Base-by-base conservation (phyloP, 2,113 vertebrate species). In the Scortum barcoo region DNA sequence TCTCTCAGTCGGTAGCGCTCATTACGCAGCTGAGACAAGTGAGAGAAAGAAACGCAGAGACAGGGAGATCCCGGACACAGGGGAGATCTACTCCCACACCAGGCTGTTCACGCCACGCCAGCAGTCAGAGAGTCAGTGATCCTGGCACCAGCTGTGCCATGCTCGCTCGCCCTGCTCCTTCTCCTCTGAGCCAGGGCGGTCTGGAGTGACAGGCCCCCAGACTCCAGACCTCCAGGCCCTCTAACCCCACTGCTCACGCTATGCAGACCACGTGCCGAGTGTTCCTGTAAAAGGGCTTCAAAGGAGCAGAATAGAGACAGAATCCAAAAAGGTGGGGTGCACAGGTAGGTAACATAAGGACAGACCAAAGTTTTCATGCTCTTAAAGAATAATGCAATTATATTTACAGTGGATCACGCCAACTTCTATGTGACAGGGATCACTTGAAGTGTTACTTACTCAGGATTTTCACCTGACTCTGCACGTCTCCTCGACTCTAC, bases 81-180 rank as follows among this genome's bases (percentile, higher is more conserved):
- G 86, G 83, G 87, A 84, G 75, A 90, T 90, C 78, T 66, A 53
- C 84, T 88, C 84, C 87, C 81, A 75, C 85, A 79, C 66, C 71
- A 26, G 72, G 78, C 80, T 85, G 87, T 69, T 87, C 77, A 61
- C 58, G 83, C 72, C 78, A 70, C 20, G 65, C 81, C 73, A 63
- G 66, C 82, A 87, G 87, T 84, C 76, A 78, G 56, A 60, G 86
- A 92, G 73, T 80, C 81, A 77, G 54, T 83, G 83, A 91, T 84
- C 88, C 91, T 85, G 86, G 86, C 84, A 81, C 80, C 76, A 76
- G 78, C 91, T 88, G 72, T n/a, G n/a, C n/a, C 51, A 2, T 20
- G 63, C 61, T 48, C 28, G 11, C 57, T 60, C 50, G 7, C 40
- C 69, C 14, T 10, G 28, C 76, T 73, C 58, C 24, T 22, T 56